Evolutionary conservation across 2,888 invertebrate genomes (phyloP), one percentile per base, ranked within the genome.

Genomic region (Tromatobia lineatoria): DNA sequence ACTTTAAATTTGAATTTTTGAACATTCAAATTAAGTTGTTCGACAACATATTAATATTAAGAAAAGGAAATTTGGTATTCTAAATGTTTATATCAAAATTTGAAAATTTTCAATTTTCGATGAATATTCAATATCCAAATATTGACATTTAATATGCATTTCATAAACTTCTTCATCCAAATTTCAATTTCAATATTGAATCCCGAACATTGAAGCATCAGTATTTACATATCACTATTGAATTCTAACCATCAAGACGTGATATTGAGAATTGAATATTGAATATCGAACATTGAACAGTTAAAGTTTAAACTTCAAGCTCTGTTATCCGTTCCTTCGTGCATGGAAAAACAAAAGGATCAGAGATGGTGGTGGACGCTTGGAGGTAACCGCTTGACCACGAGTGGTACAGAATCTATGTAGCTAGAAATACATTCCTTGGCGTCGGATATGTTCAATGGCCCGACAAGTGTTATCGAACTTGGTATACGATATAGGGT

Each of bases 381-480:
- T 10, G 6, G n/a, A 18, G 8, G 34, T 1, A 15, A 18, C 13
- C 10, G 8, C n/a, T 38, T 18, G 61, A 18, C 38, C 61, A 2
- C 23, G 34, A n/a, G 38, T 15, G 29, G 8, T 18, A 7, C 29
- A 29, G 59, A 15, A 29, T 61, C 29, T 29, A 18, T 20, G 67
- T 80, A 47, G 29, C 20, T 45, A 67, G 57, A 80, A 83, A 80
- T 83, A 73, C 66, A 83, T 80, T 83, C 80, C 76, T 73, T 61
- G 75, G 52, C 67, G 69, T 34, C 11, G 67, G 57, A 47, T 64
- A 64, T 13, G 52, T 57, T 23, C 13, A 45, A 67, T 45, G 67
- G 20, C 42, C 67, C 11, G 10, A 2, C n/a, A 7, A 20, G 20
- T 23, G 3, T 8, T 66, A 42, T 42, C 20, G 23, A 45, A 45